A percentile compares a stretch with the other conserved stretches of the same genome.
phyloP scores from a whole-genome alignment of 2,888 invertebrate species.

The Nephrotoma appendiculata region DNA sequence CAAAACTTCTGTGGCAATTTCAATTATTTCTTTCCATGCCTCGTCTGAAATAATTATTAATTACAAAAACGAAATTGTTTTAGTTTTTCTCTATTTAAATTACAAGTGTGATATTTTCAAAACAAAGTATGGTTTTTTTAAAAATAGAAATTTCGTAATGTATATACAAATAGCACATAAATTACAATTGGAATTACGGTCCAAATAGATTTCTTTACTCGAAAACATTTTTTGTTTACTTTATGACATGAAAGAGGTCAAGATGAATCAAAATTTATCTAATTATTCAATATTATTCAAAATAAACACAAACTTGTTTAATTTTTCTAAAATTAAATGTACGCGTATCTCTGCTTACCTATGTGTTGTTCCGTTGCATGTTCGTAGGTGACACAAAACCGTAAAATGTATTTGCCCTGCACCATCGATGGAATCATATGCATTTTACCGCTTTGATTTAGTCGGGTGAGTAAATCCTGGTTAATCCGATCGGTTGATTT shows the following conservation, averaged over 20 bases:
- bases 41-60: conserved; percentile 28
- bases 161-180: background rate
- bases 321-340: background rate
- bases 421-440: conserved; percentile 78
- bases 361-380: conserved; percentile 61
- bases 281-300: background rate
- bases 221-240: background rate
- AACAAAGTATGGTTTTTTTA: background rate
- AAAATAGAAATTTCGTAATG: background rate
- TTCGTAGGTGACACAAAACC: conserved; percentile 72
- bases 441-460: conserved; percentile 69
- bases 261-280: conserved; percentile 1
- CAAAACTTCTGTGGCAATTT: conserved; percentile 43
- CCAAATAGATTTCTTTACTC: background rate
- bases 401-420: conserved; percentile 55
- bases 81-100: background rate
- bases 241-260: background rate
- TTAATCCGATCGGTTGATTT: conserved; percentile 57
- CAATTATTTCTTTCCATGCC: conserved; percentile 46
- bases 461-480: conserved; percentile 56
- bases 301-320: background rate
- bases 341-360: conserved; percentile 18
- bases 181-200: background rate
- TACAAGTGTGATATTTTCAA: background rate
- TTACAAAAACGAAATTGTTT: background rate